phyloP scores from a whole-genome alignment of 2,888 invertebrate species.

The Pelosia muscerda region DNA sequence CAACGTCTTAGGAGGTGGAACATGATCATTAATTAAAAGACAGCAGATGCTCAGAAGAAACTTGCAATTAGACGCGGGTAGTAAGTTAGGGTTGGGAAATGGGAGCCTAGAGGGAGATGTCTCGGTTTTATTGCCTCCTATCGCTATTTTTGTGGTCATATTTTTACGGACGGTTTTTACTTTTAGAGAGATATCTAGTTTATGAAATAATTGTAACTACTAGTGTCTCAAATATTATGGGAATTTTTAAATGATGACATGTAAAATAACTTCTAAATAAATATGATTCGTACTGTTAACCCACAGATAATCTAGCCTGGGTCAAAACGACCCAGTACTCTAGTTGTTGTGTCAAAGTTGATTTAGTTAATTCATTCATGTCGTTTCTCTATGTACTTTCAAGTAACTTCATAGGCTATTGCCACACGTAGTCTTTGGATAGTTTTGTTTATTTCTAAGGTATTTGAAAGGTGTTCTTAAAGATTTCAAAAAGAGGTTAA shows the following conservation, averaged over 20 bases:
- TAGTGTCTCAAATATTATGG: neutral
- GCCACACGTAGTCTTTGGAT: too few species aligned
- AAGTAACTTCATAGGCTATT: too few species aligned
- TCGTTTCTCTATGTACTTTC: too few species aligned
- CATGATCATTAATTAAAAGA: conserved; percentile 77
- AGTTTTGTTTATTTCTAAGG: too few species aligned
- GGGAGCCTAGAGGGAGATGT: conserved; percentile 55
- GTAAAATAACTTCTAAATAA: too few species aligned
- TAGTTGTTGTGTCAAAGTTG: too few species aligned
- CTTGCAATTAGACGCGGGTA: conserved; percentile 70
- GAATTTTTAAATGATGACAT: neutral
- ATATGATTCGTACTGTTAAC: too few species aligned
- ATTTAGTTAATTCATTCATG: too few species aligned
- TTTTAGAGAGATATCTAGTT: too few species aligned
- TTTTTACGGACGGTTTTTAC: conserved; percentile 28
- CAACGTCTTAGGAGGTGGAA: conserved; percentile 53
- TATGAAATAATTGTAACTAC: neutral
- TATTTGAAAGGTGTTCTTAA: too few species aligned
- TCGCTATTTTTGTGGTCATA: conserved; percentile 38
- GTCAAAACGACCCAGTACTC: too few species aligned
- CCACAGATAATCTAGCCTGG: too few species aligned
- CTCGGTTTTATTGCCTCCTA: conserved; percentile 61
- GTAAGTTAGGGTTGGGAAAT: conserved; percentile 56
- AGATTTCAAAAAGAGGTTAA: neutral
- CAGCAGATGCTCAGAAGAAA: conserved; percentile 76